These are phyloP conservation scores for Epinephelus cyanopodus DNA, from an alignment of 2,113 vertebrate genomes.

Conservation along the genomic window DNA sequence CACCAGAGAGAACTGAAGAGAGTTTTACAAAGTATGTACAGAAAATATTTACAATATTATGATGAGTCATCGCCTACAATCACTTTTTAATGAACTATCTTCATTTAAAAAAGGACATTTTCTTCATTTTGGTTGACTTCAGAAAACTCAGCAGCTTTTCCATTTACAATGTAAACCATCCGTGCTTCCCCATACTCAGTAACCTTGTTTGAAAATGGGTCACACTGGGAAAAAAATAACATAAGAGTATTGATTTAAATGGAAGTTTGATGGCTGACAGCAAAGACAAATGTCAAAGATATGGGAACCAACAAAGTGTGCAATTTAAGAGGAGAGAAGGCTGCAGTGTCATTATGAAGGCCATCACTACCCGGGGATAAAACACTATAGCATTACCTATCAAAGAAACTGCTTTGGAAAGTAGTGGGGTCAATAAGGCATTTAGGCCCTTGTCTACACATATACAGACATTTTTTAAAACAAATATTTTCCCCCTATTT, in stretches of 20 bases:
- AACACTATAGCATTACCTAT: slow-evolving; percentile 5
- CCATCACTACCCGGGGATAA: slow-evolving; percentile 1
- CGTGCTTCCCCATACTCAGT: neutral
- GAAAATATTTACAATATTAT: slow-evolving; percentile 71
- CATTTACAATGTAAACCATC: slow-evolving; percentile 49
- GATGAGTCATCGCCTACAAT: slow-evolving; percentile 41
- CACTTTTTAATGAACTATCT: slow-evolving; percentile 19
- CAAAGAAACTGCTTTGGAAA: slow-evolving; percentile 3
- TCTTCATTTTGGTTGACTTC: slow-evolving; percentile 67
- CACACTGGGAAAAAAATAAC: neutral
- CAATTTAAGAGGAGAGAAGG: slow-evolving; percentile 21
- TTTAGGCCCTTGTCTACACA: slow-evolving; percentile 6
- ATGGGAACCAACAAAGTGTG: neutral
- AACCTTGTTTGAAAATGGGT: neutral
- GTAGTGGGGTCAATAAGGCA: slow-evolving; percentile 39
- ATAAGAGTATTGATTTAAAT: neutral
- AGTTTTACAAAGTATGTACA: slow-evolving; percentile 74
- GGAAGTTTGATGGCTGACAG: neutral
- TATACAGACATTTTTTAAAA: no score
- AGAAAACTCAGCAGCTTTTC: slow-evolving; percentile 65
- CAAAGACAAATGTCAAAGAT: slow-evolving; percentile 5
- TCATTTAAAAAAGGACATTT: slow-evolving; percentile 27
- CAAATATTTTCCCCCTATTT: no score
- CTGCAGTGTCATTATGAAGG: slow-evolving; percentile 2
- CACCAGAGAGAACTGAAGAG: slow-evolving; percentile 23